Base-by-base conservation (phyloP, 2,888 invertebrate species). In the Calliphora vomitoria region DNA sequence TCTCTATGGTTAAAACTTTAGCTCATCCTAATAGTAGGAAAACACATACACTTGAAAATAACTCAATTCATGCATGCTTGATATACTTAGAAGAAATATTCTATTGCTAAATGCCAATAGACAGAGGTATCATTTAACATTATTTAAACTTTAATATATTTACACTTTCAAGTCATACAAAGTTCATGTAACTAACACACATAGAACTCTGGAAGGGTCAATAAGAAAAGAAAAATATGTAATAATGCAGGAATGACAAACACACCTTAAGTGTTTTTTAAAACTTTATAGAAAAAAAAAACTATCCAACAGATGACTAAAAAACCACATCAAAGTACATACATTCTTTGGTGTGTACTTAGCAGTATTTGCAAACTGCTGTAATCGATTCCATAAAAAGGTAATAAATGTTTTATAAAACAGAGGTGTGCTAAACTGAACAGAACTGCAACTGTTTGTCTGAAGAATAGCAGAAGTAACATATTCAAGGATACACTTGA, bases 301-400 rank as follows among this genome's bases (percentile, higher is more conserved):
- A 62, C 50, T 50, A 13, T 50, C 50, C 53, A 41, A 25, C 18
- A 20, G 13, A 72, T 62, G 31, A 53, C 10, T 53, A 18, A 15
- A 31, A 4, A 58, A 72, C 41, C 15, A 55, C 41, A 41, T 38
- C 41, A 10, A 20, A 8, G 4, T 69, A 31, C 8, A 31, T 50
- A 58, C 13, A 66, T 41, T 81, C 18, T 31, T 72, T 20, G n/a
- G n/a, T 55, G 44, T 47, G 31, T 38, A 47, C 47, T 74, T 35
- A 79, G 50, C 41, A 31, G n/a, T 47, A 58, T 66, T 72, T 58
- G 25, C 47, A 72, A 79, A 79, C 66, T 50, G 8, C 50, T 47
- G 8, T 66, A 84, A 79, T 84, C 80, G 85, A 85, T 85, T 60
- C 13, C 11, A 64, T 66, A 50, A 41, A 68, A 68, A 44, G 10